Conservation (phyloP, 2,888 invertebrate species). For the Drosophila lacicola region DNA sequence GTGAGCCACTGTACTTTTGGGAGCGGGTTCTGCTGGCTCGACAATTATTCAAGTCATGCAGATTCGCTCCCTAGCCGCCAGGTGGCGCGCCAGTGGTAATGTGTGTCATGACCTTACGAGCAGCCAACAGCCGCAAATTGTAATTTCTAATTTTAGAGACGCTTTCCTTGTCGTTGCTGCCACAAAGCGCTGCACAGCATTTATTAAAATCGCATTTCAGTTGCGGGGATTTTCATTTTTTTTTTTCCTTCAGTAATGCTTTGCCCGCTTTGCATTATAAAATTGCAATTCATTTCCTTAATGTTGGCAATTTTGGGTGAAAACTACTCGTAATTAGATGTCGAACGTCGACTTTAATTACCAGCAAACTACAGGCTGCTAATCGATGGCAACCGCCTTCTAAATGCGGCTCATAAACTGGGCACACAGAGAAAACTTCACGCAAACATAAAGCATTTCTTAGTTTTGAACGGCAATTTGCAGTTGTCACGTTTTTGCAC, state of each 20-base stretch:
- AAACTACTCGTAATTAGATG: slow-evolving; percentile 63
- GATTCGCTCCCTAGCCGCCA: slow-evolving; percentile 41
- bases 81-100: slow-evolving; percentile 47
- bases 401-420: slow-evolving; percentile 24
- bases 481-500: slow-evolving; percentile 56
- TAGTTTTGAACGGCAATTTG: slow-evolving; percentile 44
- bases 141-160: slow-evolving; percentile 66
- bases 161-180: slow-evolving; percentile 28
- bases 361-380: slow-evolving; percentile 29
- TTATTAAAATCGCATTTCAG: slow-evolving; percentile 73
- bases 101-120: slow-evolving; percentile 63
- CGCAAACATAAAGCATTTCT: slow-evolving; percentile 34
- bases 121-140: slow-evolving; percentile 58
- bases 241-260: slow-evolving; percentile 17
- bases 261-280: slow-evolving; percentile 40
- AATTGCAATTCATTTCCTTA: slow-evolving; percentile 70
- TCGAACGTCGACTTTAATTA: slow-evolving; percentile 61
- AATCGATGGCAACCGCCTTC: slow-evolving; percentile 59
- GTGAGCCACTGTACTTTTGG: slow-evolving; percentile 13
- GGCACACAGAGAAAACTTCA: slow-evolving; percentile 42
- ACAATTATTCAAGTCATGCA: slow-evolving; percentile 61
- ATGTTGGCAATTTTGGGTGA: slow-evolving; percentile 70
- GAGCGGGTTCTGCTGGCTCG: slow-evolving; percentile 22
- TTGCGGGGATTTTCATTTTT: slow-evolving; percentile 30
- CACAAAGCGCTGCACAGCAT: slow-evolving; percentile 41